A percentile compares a stretch with the other conserved stretches of the same genome.
phyloP scores from a whole-genome alignment of 2,888 invertebrate species.

The Drosophila mercatorum region DNA sequence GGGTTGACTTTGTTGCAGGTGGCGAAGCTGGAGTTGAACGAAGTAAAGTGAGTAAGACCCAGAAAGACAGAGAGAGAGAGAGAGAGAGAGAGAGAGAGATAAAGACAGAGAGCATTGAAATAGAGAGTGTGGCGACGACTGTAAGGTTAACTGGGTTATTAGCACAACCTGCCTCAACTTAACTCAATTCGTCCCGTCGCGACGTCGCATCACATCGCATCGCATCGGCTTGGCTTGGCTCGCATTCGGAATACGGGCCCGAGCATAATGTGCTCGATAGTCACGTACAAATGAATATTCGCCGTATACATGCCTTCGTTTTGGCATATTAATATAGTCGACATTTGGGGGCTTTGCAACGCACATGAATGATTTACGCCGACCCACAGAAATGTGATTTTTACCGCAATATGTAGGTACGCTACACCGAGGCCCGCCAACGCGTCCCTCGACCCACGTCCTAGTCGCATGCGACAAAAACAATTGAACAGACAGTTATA shows the following conservation, averaged over 20 bases:
- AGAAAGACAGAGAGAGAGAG: not conserved
- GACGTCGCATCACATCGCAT: slow-evolving; percentile 24
- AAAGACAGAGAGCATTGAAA: slow-evolving; percentile 38
- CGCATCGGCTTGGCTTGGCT: slow-evolving; percentile 19
- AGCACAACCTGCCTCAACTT: slow-evolving; percentile 78
- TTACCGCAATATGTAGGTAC: slow-evolving; percentile 77
- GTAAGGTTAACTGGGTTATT: slow-evolving; percentile 74
- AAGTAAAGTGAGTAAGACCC: not conserved
- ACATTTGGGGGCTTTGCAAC: slow-evolving; percentile 57
- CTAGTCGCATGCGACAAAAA: slow-evolving; percentile 59
- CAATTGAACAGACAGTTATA: slow-evolving; percentile 80
- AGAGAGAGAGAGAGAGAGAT: slow-evolving; percentile 9
- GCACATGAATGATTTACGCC: slow-evolving; percentile 76
- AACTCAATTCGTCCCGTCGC: slow-evolving; percentile 28
- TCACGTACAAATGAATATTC: slow-evolving; percentile 81
- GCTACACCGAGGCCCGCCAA: slow-evolving; percentile 7
- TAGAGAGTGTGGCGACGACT: slow-evolving; percentile 39
- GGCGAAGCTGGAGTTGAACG: slow-evolving; percentile 27
- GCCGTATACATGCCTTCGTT: slow-evolving; percentile 71
- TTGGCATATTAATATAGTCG: slow-evolving; percentile 79
- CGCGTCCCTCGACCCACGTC: not conserved
- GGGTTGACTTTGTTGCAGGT: slow-evolving; percentile 57
- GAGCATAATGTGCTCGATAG: slow-evolving; percentile 76
- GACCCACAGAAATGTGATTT: slow-evolving; percentile 75
- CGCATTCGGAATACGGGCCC: slow-evolving; percentile 21